A percentile compares a stretch with the other conserved stretches of the same genome.
Evolutionary conservation across 2,797 vertebrate species (phyloP).

Genomic region (Cossypha caffra): DNA sequence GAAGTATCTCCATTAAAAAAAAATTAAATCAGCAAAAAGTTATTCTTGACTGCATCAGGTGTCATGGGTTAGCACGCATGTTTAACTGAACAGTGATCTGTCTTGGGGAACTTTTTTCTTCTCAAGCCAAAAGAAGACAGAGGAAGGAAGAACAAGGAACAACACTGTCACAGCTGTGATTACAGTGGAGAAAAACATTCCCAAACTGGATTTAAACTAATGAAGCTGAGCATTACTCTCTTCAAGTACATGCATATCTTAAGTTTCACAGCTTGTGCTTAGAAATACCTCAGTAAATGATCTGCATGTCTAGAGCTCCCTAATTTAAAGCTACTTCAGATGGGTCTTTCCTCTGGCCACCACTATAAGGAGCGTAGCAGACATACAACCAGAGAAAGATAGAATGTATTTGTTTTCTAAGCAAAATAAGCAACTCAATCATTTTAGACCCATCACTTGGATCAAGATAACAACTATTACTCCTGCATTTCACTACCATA

Average conservation of each 20-base stretch:
- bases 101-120: neutral
- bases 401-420: conserved; percentile 40
- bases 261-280: neutral
- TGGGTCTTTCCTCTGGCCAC: neutral
- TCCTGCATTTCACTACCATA: neutral
- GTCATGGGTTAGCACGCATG: rapidly evolving
- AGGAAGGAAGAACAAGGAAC: neutral
- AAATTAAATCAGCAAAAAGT: neutral
- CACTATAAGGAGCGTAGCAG: neutral
- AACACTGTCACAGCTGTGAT: neutral
- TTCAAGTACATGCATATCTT: neutral
- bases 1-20: neutral
- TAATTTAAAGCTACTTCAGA: conserved; percentile 16
- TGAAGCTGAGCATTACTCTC: neutral
- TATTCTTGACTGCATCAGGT: neutral
- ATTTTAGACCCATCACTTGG: conserved; percentile 35
- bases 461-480: conserved; percentile 46
- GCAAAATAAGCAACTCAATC: conserved; percentile 24
- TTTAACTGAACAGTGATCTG: neutral
- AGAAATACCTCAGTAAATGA: neutral
- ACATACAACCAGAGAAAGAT: neutral
- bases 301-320: neutral
- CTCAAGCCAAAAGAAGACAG: neutral
- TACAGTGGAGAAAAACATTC: neutral
- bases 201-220: conserved; percentile 11